Conservation (phyloP, 2,113 vertebrate species). For the Tiliqua scincoides region DNA sequence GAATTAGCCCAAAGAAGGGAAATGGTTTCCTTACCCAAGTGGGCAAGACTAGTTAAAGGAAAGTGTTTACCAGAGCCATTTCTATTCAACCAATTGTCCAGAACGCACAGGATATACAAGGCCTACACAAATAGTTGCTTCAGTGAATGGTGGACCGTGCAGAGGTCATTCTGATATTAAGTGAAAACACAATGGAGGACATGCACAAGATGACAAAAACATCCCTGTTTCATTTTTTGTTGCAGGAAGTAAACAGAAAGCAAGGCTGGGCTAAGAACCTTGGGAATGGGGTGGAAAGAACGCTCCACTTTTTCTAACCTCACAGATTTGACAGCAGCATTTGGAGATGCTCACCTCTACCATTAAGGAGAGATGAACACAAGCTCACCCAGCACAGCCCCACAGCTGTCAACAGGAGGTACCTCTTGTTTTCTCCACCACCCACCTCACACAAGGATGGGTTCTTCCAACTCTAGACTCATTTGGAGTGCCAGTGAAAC, state of each 20-base stretch:
- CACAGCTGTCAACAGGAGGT: background rate
- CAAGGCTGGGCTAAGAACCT: background rate
- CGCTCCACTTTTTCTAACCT: background rate
- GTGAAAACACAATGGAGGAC: background rate
- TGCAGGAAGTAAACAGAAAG: background rate
- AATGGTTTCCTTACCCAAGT: background rate
- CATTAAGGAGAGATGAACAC: background rate
- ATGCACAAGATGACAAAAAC: background rate
- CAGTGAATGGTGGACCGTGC: fast-evolving
- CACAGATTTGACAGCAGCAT: background rate
- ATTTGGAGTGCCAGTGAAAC: background rate
- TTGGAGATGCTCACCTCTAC: background rate
- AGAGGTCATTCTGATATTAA: background rate
- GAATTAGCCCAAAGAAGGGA: background rate
- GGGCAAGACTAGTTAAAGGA: background rate
- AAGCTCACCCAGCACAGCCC: background rate
- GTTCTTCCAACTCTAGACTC: background rate
- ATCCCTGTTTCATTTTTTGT: background rate
- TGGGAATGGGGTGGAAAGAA: background rate
- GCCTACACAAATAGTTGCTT: background rate
- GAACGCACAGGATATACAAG: background rate
- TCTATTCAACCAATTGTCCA: background rate
- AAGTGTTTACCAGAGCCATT: background rate
- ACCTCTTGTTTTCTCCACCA: background rate
- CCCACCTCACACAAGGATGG: background rate